phyloP scores from a whole-genome alignment of 2,113 vertebrate genomes.

The Heterocephalus glaber region DNA sequence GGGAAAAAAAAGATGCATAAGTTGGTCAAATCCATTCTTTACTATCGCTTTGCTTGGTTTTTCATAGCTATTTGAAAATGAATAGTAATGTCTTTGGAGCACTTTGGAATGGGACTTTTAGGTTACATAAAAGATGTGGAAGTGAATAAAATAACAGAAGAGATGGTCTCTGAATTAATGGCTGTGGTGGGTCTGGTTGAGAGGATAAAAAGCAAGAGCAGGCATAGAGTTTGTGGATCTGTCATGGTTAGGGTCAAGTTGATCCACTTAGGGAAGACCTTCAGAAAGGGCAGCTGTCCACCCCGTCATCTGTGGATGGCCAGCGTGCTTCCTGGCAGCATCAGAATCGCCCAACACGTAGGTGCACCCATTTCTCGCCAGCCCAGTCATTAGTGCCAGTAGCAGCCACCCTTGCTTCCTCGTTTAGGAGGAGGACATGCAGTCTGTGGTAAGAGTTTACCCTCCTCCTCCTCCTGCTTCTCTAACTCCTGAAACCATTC shows the following conservation, averaged over 20 bases:
- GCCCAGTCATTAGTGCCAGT: rapidly evolving
- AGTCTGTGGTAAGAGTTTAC: rapidly evolving
- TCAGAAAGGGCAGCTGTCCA: not conserved
- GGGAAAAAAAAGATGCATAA: no score
- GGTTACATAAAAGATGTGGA: not conserved
- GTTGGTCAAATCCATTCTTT: not conserved
- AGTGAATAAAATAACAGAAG: not conserved
- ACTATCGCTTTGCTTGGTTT: not conserved
- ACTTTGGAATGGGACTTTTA: not conserved
- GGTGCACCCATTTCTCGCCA: no score
- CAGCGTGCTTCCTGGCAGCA: rapidly evolving
- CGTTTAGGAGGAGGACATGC: not conserved
- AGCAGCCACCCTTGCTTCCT: not conserved
- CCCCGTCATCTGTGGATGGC: rapidly evolving
- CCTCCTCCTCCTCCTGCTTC: no score
- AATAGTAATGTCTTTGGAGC: no score
- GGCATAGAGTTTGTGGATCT: rapidly evolving
- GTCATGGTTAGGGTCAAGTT: not conserved
- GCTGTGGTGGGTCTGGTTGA: no score
- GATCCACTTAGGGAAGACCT: not conserved
- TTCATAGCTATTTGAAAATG: not conserved
- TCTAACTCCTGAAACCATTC: not conserved
- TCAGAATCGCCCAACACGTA: not conserved
- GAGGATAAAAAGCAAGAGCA: not conserved
- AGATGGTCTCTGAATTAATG: no score